Base-by-base conservation (phyloP, 2,113 vertebrate species). In the Excalfactoria chinensis region DNA sequence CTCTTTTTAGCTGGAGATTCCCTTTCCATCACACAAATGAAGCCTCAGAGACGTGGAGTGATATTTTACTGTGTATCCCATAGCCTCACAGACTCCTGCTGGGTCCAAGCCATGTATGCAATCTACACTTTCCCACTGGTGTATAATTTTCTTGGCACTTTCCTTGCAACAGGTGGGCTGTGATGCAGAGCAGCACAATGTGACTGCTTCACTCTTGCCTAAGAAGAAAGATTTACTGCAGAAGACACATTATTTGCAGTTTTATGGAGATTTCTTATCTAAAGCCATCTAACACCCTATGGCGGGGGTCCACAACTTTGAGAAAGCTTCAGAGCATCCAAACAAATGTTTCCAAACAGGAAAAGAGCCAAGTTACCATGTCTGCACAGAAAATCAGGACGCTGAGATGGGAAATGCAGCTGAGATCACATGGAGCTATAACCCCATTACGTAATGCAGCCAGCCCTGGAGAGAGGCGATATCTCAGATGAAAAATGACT, bases 261-360 rank as follows among this genome's bases (percentile, higher is more conserved):
- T 97, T 94, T 96, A 95, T 95, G 78, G 92, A 93, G 74, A 94
- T 93, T 96, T 94, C 95, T 96, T 96, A 96, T 96, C 95, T 96
- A 96, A 95, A 96, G 89, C 89, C 87, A 87, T 91, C 71, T 96
- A 96, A 97, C 92, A 89, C 87, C 55, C 94, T 80, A 51, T 93
- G 81, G 91, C 76, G 25, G 59, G 91, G 77, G 89, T 83, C 88
- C 87, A 95, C 83, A 67, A 41, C 37, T 58, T 92, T 4, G 1
- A 91, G 89, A 94, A 87, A 86, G 26, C 64, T 72, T 92, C 67
- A 83, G 84, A 83, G 74, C 86, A 64, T 91, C 93, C 92, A 84
- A 94, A 95, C 72, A 86, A 92, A 91, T 89, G 81, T 90, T 86
- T 93, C 81, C 46, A 82, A 84, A 82, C 66, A 88, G 46, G 51